Base-by-base conservation (phyloP, 2,888 invertebrate genomes). In the Euplagia quadripunctaria region DNA sequence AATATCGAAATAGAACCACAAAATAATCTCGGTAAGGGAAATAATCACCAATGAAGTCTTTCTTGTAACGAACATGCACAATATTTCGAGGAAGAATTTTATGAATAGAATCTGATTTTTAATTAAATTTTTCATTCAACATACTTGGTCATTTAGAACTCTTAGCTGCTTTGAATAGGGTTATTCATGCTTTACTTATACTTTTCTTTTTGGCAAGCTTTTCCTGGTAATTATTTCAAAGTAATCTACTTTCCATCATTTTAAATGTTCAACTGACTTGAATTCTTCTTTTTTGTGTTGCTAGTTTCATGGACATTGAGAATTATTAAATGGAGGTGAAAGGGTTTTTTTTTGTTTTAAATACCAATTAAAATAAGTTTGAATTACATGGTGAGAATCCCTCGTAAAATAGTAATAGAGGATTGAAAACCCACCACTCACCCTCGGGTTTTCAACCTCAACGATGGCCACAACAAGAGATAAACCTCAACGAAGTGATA, bases 71-170 rank as follows among this genome's bases (percentile, higher is more conserved):
- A 79, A 83, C 67, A 75, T 63, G 79, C 73, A 81, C 68, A 78
- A 76, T 74, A 81, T 81, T 78, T 67, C 67, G 72, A 81, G 61
- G 52, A 68, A 42, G 61, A 81, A 75, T 72, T 77, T 70, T 64
- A 64, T 72, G 74, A 82, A 82, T 82, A 76, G 80, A 79, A 76
- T 78, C 80, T 72, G 84, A 84, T 82, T 82, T 82, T 84, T 84
- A 84, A 82, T 82, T 79, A 79, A 82, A 82, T 82, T 82, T 74
- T 66, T 77, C 69, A 74, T 83, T 82, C 75, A 83, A 82, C 79
- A 82, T 77, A 73, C 78, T 84, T 79, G 82, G 73, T 84, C 82
- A 84, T 84, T 84, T 82, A 74, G 68, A 79, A 74, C 78, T 77
- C 80, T 75, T 68, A 77, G 71, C 76, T 82, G 55, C n/a, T 70